phyloP scores from a whole-genome alignment of 2,888 invertebrate species.

The Sarcophaga subvicina region DNA sequence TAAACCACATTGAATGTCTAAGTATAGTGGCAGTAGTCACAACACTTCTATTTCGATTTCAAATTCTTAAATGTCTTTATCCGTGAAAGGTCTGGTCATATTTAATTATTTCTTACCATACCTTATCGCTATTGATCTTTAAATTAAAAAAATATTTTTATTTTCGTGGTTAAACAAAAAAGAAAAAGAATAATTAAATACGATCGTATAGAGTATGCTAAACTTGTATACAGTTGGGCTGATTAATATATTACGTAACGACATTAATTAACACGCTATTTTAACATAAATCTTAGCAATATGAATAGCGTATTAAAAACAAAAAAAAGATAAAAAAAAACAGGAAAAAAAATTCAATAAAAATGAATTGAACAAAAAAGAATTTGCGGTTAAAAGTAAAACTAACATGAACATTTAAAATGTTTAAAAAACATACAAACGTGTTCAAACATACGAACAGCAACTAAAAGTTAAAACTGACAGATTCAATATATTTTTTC shows the following conservation, averaged over 20 bases:
- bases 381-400: background rate
- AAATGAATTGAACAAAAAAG: slow-evolving; percentile 14
- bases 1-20: too few relatives aligned
- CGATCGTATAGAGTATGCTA: slow-evolving; percentile 10
- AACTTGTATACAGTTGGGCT: slow-evolving; percentile 31
- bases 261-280: slow-evolving; percentile 70
- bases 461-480: slow-evolving; percentile 60
- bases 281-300: slow-evolving; percentile 62
- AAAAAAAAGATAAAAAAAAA: slow-evolving; percentile 22
- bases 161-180: background rate
- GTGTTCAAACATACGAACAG: slow-evolving; percentile 31
- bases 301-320: slow-evolving; percentile 9
- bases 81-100: slow-evolving; percentile 15
- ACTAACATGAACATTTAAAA: slow-evolving; percentile 38
- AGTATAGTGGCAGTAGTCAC: too few relatives aligned
- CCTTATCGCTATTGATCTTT: slow-evolving; percentile 51
- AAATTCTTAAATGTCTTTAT: background rate
- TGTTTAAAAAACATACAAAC: slow-evolving; percentile 66
- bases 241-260: slow-evolving; percentile 67
- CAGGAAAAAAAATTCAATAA: background rate
- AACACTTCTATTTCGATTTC: too few relatives aligned
- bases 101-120: slow-evolving; percentile 19
- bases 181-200: slow-evolving; percentile 4
- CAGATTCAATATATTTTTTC: slow-evolving; percentile 53
- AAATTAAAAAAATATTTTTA: slow-evolving; percentile 42